Conservation (phyloP, 2,797 vertebrate genomes). For the Pipistrellus pygmaeus region DNA sequence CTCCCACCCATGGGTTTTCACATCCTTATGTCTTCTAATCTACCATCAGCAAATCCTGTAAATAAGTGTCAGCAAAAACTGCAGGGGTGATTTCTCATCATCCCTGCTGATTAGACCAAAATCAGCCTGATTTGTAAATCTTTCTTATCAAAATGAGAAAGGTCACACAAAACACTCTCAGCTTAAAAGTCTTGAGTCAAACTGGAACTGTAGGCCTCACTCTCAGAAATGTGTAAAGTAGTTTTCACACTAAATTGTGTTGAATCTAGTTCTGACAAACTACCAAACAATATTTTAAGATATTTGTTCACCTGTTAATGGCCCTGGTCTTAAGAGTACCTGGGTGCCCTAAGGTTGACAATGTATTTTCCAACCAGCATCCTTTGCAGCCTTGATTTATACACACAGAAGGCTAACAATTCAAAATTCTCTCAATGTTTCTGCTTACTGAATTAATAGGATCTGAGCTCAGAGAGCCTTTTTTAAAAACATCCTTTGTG, state of each 20-base stretch:
- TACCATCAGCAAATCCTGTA: slow-evolving; percentile 72
- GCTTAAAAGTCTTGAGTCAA: slow-evolving; percentile 40
- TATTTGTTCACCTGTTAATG: background rate
- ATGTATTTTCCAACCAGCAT: background rate
- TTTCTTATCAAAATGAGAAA: slow-evolving; percentile 76
- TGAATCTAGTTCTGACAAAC: slow-evolving; percentile 31
- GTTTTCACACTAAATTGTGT: slow-evolving; percentile 46
- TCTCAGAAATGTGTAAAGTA: slow-evolving; percentile 4
- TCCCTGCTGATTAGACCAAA: slow-evolving; percentile 73
- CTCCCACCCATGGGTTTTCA: slow-evolving; percentile 37
- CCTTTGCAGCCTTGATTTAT: background rate
- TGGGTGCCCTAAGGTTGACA: background rate
- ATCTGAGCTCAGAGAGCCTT: background rate
- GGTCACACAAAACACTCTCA: slow-evolving; percentile 66
- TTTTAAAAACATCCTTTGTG: background rate
- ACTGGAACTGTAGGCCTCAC: slow-evolving; percentile 34
- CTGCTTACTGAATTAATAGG: background rate
- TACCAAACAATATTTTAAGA: background rate
- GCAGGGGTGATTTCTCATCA: slow-evolving; percentile 72
- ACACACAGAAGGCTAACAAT: background rate
- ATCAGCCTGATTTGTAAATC: slow-evolving; percentile 71
- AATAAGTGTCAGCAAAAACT: slow-evolving; percentile 77
- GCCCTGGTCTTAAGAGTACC: background rate
- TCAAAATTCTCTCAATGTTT: background rate
- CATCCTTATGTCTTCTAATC: slow-evolving; percentile 62